Percentiles rank a stretch among this genome's conserved stretches.
These are phyloP conservation scores for Syrrhaptes paradoxus DNA, from an alignment of 2,113 vertebrate genomes.

Conservation along the genomic window DNA sequence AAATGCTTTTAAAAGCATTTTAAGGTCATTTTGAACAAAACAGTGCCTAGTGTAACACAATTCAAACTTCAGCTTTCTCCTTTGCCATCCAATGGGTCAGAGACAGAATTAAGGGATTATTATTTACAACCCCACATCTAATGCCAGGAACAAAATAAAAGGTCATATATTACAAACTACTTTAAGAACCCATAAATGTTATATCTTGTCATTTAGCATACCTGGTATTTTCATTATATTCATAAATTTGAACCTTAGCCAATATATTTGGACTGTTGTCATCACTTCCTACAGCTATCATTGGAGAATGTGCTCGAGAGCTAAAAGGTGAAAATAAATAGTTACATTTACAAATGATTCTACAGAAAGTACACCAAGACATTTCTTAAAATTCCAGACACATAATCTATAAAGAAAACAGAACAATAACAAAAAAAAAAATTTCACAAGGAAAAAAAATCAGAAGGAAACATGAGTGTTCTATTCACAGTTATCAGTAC, in stretches of 20 bases:
- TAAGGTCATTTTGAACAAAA: background rate
- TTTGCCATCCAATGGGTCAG: background rate
- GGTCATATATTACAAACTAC: background rate
- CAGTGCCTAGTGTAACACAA: background rate
- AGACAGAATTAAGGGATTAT: background rate
- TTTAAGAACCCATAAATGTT: background rate
- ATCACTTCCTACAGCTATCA: constrained; percentile 97
- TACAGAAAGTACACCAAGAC: background rate
- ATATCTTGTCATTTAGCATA: constrained; percentile 19
- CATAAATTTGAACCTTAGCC: constrained; percentile 97
- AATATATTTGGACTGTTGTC: constrained; percentile 88
- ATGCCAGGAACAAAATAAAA: background rate
- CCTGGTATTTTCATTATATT: constrained; percentile 98
- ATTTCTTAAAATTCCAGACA: background rate
- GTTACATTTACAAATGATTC: background rate
- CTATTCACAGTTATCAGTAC: background rate
- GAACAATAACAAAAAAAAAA: background rate
- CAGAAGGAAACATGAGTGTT: background rate
- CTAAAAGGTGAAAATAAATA: constrained; percentile 66
- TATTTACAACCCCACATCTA: background rate
- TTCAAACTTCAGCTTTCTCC: background rate
- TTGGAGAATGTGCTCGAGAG: constrained; percentile 93
- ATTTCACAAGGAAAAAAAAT: background rate
- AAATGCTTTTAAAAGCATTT: background rate
- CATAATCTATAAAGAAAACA: background rate